phyloP scores from a whole-genome alignment of 2,797 vertebrate species.

The Catharus ustulatus region DNA sequence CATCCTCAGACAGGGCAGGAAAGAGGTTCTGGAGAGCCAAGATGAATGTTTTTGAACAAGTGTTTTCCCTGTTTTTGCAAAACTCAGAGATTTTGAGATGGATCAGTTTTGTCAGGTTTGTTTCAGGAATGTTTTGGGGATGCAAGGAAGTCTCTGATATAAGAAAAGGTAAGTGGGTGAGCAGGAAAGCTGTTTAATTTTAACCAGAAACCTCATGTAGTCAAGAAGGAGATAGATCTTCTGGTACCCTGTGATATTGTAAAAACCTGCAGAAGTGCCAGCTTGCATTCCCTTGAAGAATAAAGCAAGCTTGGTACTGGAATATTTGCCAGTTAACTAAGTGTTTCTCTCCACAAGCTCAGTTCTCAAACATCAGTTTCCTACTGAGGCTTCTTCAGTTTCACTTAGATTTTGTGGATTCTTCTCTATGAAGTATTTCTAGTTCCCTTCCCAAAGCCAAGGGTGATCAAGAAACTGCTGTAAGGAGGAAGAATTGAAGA shows the following conservation, averaged over 20 bases:
- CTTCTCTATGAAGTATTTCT: not conserved
- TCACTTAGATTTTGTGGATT: not conserved
- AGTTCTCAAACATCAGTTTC: not conserved
- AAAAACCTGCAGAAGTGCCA: not conserved
- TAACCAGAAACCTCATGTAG: not conserved
- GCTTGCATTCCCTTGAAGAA: not conserved
- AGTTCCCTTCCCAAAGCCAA: conserved; percentile 34
- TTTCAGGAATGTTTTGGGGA: not conserved
- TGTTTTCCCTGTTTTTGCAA: not conserved
- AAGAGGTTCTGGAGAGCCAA: not conserved
- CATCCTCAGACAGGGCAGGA: not conserved
- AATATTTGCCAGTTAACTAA: not conserved
- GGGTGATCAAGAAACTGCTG: not conserved
- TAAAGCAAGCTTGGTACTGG: not conserved
- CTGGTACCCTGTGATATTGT: not conserved
- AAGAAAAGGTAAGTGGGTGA: not conserved
- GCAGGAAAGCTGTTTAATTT: not conserved
- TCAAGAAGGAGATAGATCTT: not conserved
- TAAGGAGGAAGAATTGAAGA: conserved; percentile 47
- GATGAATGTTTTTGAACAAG: not conserved
- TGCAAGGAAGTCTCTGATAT: not conserved
- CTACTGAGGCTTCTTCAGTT: not conserved
- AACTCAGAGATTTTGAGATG: not conserved
- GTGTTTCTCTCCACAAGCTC: not conserved
- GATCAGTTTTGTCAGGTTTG: not conserved